Evolutionary conservation across 2,797 vertebrate genomes (phyloP).

Genomic region (Thunnus albacares): DNA sequence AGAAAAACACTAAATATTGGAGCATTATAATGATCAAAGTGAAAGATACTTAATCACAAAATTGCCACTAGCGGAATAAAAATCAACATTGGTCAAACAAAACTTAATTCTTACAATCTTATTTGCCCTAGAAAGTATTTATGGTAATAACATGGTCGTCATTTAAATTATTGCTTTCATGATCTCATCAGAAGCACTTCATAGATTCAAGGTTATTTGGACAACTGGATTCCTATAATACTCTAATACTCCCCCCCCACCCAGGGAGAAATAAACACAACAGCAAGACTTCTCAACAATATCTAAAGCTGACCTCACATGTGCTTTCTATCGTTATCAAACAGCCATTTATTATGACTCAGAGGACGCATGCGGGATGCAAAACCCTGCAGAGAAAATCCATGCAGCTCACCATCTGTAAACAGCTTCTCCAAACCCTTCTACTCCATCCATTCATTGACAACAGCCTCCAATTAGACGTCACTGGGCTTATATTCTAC

Average conservation of each 20-base stretch:
- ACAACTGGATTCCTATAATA: neutral
- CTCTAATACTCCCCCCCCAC: neutral
- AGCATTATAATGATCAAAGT: neutral
- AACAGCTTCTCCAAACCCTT: neutral
- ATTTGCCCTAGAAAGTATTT: too few relatives aligned
- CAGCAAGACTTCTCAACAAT: conserved; percentile 14
- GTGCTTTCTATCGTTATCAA: conserved; percentile 36
- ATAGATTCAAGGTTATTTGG: conserved; percentile 19
- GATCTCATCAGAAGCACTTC: neutral
- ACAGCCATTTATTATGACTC: conserved; percentile 36
- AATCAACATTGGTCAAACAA: neutral
- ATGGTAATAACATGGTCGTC: neutral
- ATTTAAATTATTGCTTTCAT: conserved; percentile 6
- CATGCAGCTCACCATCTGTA: conserved; percentile 30
- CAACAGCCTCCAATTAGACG: neutral
- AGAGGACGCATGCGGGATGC: conserved; percentile 5
- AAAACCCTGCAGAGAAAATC: conserved; percentile 36
- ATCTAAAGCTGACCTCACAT: conserved; percentile 36
- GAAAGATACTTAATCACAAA: neutral
- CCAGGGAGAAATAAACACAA: conserved; percentile 20
- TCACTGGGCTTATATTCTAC: neutral
- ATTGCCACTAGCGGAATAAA: neutral
- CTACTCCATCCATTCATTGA: neutral
- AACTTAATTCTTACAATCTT: too few relatives aligned
- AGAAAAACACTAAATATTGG: neutral